Evolutionary conservation across 2,113 vertebrate genomes (phyloP), one percentile per base, ranked within the genome.

Genomic region (Bambusicola thoracicus): DNA sequence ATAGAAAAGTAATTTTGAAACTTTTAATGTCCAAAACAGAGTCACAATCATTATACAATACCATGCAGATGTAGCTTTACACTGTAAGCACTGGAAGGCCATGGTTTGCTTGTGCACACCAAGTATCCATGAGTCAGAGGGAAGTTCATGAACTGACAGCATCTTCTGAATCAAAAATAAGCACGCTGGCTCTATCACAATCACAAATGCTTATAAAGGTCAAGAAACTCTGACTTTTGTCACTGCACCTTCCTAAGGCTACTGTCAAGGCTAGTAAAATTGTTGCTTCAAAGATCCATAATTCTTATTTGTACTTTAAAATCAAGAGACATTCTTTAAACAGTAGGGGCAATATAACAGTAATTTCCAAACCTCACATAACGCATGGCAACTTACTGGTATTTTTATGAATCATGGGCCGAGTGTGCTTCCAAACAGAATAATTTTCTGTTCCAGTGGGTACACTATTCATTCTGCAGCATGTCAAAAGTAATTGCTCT

Each of bases 401-500:
- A 63, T 92, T 94, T 96, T 67, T 81, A 89, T 53, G 68, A 85
- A 93, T 90, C 67, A 62, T 21, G 34, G 68, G 77, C 40, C 76
- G 72, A 81, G 43, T 51, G 87, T 77, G 59, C 34, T 96, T 95
- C 90, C 94, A 94, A 92, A 87, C 24, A 80, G 55, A 90, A 88
- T 51, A 40, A 95, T 87, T 96, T 95, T 94, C 51, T 96, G 95
- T 97, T 95, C 95, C 96, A 95, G 66, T 77, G 92, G 87, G 85
- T 90, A 46, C 72, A 75, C 91, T 94, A 95, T 93, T 95, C 77
- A 94, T 94, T 85, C 91, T 86, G 92, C 40, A 92, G 86, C 90
- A 56, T 91, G 93, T 96, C 29, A 51, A 89, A 97, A 94, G 81
- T 73, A 97, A 97, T 95, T 96, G 95, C 73, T 97, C 94, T 95